Evolutionary conservation across 2,888 invertebrate genomes (phyloP).

Genomic region (Cheilosia soror): DNA sequence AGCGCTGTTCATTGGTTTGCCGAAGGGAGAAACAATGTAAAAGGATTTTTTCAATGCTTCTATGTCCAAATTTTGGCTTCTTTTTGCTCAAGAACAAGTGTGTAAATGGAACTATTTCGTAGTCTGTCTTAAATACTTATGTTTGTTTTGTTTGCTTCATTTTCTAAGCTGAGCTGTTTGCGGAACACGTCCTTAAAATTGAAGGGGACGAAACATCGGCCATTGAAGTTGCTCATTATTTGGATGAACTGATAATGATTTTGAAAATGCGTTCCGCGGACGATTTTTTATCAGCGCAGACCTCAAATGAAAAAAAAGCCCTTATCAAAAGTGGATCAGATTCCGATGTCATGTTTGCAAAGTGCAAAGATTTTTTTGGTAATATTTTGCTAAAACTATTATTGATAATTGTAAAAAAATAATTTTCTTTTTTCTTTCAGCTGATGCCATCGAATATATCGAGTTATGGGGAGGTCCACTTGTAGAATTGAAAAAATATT

Average conservation of each 20-base stretch:
- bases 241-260: conserved; percentile 20
- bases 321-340: conserved; percentile 12
- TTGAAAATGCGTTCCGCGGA: conserved; percentile 24
- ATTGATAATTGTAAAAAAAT: not conserved
- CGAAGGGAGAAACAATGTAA: not conserved
- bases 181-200: conserved; percentile 8
- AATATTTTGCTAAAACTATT: conserved; percentile 11
- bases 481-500: no score
- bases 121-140: conserved; percentile 18
- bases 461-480: no score
- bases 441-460: conserved; percentile 1
- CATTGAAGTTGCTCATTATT: conserved; percentile 24
- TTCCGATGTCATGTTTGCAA: conserved; percentile 28
- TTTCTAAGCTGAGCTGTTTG: conserved; percentile 31
- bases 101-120: conserved; percentile 13
- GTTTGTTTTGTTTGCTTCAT: conserved; percentile 15
- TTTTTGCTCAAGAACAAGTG: conserved; percentile 4
- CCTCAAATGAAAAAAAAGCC: no score
- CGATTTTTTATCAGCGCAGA: conserved; percentile 9
- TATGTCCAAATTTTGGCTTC: not conserved
- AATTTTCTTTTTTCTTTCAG: conserved; percentile 16
- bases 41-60: not conserved
- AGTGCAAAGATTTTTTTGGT: conserved; percentile 34
- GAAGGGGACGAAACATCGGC: conserved; percentile 22
- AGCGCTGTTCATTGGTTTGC: not conserved